Evolutionary conservation across 1,140 invertebrate species (phyloP).

Genomic region (Belonocnema kinseyi): DNA sequence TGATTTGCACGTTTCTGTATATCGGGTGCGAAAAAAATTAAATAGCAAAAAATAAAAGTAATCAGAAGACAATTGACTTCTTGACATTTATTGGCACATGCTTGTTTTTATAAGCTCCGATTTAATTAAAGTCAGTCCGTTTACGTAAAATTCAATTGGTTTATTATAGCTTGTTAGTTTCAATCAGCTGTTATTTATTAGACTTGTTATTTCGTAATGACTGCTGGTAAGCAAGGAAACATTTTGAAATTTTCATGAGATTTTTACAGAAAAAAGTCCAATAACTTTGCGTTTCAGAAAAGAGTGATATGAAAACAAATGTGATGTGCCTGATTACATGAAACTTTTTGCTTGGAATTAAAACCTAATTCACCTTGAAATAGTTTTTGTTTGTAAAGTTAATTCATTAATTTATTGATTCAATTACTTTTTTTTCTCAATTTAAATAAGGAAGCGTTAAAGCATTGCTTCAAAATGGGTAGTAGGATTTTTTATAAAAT

Average conservation of each 20-base stretch:
- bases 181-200: conserved; percentile 24
- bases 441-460: no score
- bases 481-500: no score
- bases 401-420: no score
- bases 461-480: no score
- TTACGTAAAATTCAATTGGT: conserved; percentile 27
- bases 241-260: background rate
- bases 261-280: background rate
- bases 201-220: conserved; percentile 23
- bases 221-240: background rate
- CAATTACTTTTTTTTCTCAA: no score
- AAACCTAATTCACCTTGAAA: no score
- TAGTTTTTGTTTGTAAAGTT: no score
- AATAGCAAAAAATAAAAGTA: background rate
- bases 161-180: conserved; percentile 27
- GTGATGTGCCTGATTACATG: no score
- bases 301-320: no score
- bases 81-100: conserved; percentile 19
- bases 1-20: no score
- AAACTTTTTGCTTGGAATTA: no score
- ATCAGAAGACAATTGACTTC: conserved; percentile 2
- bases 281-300: background rate
- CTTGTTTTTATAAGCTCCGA: conserved; percentile 9
- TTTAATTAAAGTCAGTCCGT: conserved; percentile 17
- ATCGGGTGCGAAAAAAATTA: background rate